Percentiles rank a stretch among this genome's conserved stretches.
phyloP scores from a whole-genome alignment of 1,140 invertebrate species.

The Pomacea maculata region DNA sequence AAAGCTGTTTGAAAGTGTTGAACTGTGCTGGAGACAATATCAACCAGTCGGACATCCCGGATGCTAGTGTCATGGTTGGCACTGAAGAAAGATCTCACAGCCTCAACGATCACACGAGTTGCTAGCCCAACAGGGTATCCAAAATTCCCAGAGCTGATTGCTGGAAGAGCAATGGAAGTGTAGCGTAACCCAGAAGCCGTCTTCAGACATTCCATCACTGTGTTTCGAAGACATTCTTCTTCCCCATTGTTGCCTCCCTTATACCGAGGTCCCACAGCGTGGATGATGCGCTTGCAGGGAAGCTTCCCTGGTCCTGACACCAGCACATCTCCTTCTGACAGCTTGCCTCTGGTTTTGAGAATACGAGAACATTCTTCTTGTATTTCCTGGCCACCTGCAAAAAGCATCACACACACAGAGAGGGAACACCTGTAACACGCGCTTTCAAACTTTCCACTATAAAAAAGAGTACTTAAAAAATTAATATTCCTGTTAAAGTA shows the following conservation, averaged over 20 bases:
- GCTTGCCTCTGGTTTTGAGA: neutral
- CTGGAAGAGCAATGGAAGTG: constrained; percentile 25
- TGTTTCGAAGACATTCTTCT: neutral
- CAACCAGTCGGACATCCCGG: constrained; percentile 30
- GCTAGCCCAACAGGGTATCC: constrained; percentile 26
- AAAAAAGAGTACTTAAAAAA: no score
- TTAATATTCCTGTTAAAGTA: no score
- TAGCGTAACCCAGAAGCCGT: neutral
- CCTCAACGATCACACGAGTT: constrained; percentile 29
- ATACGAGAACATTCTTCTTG: constrained; percentile 1
- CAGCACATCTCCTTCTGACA: constrained; percentile 16
- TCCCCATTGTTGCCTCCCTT: constrained; percentile 13
- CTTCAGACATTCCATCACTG: constrained; percentile 9
- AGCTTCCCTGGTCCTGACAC: constrained; percentile 27
- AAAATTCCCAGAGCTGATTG: constrained; percentile 42
- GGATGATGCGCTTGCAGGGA: constrained; percentile 30
- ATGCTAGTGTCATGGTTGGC: constrained; percentile 13
- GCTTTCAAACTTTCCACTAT: no score
- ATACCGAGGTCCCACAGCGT: constrained; percentile 43
- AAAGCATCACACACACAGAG: no score
- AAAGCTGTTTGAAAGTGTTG: neutral
- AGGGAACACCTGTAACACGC: no score
- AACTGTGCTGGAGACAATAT: neutral
- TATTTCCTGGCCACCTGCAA: constrained; percentile 11
- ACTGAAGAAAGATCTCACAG: constrained; percentile 22